Conservation (phyloP, 1,140 invertebrate species). For the Lasaia peninsularis region DNA sequence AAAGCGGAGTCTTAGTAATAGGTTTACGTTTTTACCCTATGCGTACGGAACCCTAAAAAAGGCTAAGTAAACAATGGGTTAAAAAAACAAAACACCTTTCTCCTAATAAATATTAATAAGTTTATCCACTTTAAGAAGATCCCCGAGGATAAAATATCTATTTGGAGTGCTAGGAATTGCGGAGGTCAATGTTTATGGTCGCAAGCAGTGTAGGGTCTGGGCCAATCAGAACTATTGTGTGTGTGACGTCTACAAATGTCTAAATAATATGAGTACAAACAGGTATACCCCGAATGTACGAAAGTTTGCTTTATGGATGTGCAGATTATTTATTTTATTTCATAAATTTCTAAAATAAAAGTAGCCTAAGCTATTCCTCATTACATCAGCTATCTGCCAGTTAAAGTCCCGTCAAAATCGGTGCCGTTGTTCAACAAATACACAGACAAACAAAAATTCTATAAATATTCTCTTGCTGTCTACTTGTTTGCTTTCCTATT, state of each 20-base stretch:
- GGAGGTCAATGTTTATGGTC: constrained; percentile 8
- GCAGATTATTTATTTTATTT: background rate
- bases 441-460: too few species aligned
- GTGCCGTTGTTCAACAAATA: too few species aligned
- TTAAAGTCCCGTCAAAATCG: too few species aligned
- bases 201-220: constrained; percentile 26
- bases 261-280: constrained; percentile 50
- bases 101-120: constrained; percentile 61
- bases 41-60: too few species aligned
- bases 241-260: constrained; percentile 53
- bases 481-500: too few species aligned
- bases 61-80: constrained; percentile 36
- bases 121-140: constrained; percentile 17
- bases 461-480: too few species aligned
- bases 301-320: constrained; percentile 29
- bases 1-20: too few species aligned
- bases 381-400: too few species aligned
- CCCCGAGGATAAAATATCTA: constrained; percentile 11
- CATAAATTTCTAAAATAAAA: too few species aligned
- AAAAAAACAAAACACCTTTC: constrained; percentile 45
- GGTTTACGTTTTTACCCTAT: too few species aligned
- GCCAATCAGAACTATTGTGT: constrained; percentile 58
- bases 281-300: constrained; percentile 23
- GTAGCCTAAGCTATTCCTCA: too few species aligned
- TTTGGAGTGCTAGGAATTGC: background rate